phyloP scores from a whole-genome alignment of 2,888 invertebrate genomes.

The Uloborus plumipes region DNA sequence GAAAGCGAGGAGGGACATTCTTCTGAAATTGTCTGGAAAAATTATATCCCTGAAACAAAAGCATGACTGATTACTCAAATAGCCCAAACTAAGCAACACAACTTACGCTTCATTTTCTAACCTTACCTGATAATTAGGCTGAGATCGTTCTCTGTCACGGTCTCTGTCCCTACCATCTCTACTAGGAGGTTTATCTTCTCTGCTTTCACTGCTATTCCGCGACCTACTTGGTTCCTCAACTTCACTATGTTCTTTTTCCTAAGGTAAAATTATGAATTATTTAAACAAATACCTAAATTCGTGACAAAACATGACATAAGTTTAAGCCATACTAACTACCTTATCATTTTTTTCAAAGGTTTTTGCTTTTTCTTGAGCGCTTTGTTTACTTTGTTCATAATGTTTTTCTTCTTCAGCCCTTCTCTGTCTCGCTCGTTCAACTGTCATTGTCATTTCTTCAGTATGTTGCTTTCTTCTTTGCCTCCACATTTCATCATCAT shows the following conservation, averaged over 20 bases:
- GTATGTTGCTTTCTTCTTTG: conserved; percentile 79
- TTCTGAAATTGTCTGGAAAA: conserved; percentile 77
- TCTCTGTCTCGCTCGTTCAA: conserved; percentile 85
- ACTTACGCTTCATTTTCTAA: background rate
- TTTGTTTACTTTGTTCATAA: conserved; percentile 77
- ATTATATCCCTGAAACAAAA: conserved; percentile 39
- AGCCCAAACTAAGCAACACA: background rate
- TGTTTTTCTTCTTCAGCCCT: conserved; percentile 89
- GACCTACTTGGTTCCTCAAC: conserved; percentile 64
- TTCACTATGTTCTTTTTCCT: conserved; percentile 54
- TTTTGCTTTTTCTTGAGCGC: conserved; percentile 79
- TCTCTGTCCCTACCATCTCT: conserved; percentile 70
- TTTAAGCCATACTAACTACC: conserved; percentile 19
- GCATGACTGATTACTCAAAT: background rate
- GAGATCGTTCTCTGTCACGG: conserved; percentile 66
- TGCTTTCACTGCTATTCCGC: conserved; percentile 70
- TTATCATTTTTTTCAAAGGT: conserved; percentile 76
- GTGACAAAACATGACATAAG: background rate
- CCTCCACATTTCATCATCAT: conserved; percentile 81
- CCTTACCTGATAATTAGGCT: conserved; percentile 51
- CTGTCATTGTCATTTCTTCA: conserved; percentile 82
- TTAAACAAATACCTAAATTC: background rate
- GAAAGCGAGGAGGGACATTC: conserved; percentile 88
- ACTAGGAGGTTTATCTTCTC: conserved; percentile 68
- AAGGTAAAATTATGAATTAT: background rate